Evolutionary conservation across 2,113 vertebrate genomes (phyloP).

Genomic region (Paradisaea rubra): DNA sequence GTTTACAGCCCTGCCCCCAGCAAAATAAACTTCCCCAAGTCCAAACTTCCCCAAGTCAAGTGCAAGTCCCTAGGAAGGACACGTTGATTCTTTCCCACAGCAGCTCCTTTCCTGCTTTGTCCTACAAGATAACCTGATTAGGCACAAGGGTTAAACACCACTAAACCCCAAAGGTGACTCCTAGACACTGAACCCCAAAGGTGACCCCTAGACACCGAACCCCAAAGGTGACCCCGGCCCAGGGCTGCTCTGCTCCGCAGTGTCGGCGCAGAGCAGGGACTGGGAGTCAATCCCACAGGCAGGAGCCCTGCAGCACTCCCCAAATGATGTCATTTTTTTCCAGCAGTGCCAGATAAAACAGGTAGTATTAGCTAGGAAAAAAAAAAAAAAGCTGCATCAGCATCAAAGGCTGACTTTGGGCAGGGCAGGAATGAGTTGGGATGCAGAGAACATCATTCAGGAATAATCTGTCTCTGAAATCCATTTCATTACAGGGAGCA

Average conservation of each 20-base stretch:
- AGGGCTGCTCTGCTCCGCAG: background rate
- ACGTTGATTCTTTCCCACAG: fast-evolving
- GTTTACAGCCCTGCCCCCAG: background rate
- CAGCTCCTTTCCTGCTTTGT: background rate
- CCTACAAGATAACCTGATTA: background rate
- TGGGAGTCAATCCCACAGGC: background rate
- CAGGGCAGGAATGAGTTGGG: background rate
- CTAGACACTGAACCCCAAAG: background rate
- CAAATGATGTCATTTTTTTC: background rate
- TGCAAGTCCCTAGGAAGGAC: background rate
- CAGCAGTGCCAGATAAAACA: background rate
- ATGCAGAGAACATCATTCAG: background rate
- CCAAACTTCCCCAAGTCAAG: background rate
- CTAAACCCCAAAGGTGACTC: background rate
- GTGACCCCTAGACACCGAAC: background rate
- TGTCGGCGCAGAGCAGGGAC: background rate
- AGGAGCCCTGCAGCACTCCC: background rate
- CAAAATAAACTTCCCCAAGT: background rate
- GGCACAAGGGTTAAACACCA: background rate
- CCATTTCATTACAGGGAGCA: background rate
- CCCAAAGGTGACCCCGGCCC: background rate
- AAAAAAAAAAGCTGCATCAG: background rate
- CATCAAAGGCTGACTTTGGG: background rate
- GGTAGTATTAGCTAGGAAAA: background rate
- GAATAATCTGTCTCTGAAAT: background rate